Evolutionary conservation across 2,113 vertebrate species (phyloP).

Genomic region (Struthio camelus): DNA sequence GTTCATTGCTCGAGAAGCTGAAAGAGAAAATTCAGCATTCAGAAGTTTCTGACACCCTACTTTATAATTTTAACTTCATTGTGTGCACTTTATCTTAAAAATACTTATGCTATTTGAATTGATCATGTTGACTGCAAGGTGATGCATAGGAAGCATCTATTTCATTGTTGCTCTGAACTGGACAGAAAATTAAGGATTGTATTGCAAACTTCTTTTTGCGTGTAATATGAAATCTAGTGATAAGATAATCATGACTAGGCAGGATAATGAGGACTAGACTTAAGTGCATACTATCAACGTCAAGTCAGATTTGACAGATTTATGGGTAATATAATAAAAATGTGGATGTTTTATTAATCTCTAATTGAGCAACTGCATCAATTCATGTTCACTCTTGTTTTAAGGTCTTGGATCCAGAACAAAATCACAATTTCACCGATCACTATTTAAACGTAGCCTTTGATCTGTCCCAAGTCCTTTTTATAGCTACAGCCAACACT

Average conservation of each 20-base stretch:
- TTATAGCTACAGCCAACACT: conserved; percentile 96
- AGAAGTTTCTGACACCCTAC: background rate
- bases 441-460: conserved; percentile 97
- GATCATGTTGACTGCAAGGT: background rate
- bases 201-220: background rate
- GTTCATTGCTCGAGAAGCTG: background rate
- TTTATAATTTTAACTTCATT: background rate
- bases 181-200: background rate
- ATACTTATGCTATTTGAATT: background rate
- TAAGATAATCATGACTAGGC: background rate
- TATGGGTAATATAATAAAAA: background rate
- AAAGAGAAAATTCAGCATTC: background rate
- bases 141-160: background rate
- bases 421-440: conserved; percentile 97
- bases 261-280: background rate
- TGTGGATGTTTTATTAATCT: background rate
- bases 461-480: conserved; percentile 97
- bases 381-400: background rate
- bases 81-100: background rate
- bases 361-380: background rate
- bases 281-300: background rate
- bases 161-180: background rate
- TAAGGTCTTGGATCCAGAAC: conserved; percentile 96
- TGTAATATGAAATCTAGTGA: background rate
- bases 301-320: background rate